phyloP scores from a whole-genome alignment of 2,888 invertebrate species.

The Lithophane leautieri region DNA sequence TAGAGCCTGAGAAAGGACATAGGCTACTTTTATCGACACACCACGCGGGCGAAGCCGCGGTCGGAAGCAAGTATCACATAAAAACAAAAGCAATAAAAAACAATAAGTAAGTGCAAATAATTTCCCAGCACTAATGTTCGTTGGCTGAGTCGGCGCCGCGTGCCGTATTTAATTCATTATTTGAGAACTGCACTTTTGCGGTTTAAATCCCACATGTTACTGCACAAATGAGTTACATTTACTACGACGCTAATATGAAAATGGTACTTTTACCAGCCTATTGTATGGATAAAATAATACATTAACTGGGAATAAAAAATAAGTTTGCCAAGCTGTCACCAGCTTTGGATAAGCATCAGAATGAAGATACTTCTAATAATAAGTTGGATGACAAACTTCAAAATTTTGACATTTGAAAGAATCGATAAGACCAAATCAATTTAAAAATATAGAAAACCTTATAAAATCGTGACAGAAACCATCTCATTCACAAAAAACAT shows the following conservation, averaged over 20 bases:
- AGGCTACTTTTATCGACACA: too few species aligned
- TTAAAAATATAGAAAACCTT: not conserved
- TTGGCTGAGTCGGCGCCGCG: conserved; percentile 14
- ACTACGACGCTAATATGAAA: not conserved
- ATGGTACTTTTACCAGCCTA: not conserved
- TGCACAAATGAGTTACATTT: conserved; percentile 26
- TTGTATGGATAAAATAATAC: not conserved
- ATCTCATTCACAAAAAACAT: too few species aligned
- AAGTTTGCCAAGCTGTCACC: too few species aligned
- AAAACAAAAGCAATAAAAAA: conserved; percentile 10
- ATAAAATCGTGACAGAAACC: not conserved
- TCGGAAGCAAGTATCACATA: too few species aligned
- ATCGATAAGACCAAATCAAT: not conserved
- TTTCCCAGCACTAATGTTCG: conserved; percentile 35
- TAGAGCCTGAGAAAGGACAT: too few species aligned
- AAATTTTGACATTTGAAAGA: not conserved
- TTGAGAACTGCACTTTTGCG: conserved; percentile 51
- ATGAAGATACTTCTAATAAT: not conserved
- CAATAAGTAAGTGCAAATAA: too few species aligned
- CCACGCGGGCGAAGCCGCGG: too few species aligned
- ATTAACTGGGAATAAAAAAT: not conserved
- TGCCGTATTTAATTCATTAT: conserved; percentile 51
- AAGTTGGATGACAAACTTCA: not conserved
- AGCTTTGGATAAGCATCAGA: too few species aligned
- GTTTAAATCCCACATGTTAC: conserved; percentile 45